Evolutionary conservation across 2,888 invertebrate genomes (phyloP).

Genomic region (Glyphotaelius pellucidus): DNA sequence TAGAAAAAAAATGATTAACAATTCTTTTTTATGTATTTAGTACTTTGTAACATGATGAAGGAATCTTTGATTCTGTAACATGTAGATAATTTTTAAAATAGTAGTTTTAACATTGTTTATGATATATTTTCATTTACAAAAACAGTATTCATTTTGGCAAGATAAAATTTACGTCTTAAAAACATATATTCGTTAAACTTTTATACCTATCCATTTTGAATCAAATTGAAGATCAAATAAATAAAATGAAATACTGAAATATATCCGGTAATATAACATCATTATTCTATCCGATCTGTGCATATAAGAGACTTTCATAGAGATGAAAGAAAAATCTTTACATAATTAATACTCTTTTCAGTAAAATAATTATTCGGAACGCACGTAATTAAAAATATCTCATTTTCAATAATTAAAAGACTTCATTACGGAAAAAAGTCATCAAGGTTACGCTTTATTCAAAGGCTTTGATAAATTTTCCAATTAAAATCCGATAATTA

Average conservation of each 20-base stretch:
- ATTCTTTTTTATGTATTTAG: too few species aligned
- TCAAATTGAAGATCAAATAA: background rate
- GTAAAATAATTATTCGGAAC: conserved; percentile 26
- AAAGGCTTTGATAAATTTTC: conserved; percentile 46
- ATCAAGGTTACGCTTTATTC: conserved; percentile 29
- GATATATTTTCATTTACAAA: too few species aligned
- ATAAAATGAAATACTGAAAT: background rate
- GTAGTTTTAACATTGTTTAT: background rate
- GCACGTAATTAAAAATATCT: conserved; percentile 45
- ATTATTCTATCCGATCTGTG: background rate
- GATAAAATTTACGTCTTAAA: too few species aligned
- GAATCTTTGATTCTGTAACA: too few species aligned
- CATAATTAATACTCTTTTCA: conserved; percentile 48
- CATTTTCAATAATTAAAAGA: conserved; percentile 48
- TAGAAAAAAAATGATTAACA: too few species aligned
- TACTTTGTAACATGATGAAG: too few species aligned
- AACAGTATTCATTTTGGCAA: background rate
- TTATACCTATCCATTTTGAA: background rate
- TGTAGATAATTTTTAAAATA: too few species aligned
- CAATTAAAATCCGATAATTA: conserved; percentile 44
- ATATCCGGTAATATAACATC: background rate
- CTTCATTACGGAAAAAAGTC: conserved; percentile 38
- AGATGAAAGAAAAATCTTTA: conserved; percentile 29
- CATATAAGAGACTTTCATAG: background rate
- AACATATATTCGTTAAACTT: background rate